A percentile compares a stretch with the other conserved stretches of the same genome.
Conservation (phyloP, 2,113 vertebrate species). For the Paramisgurnus dabryanus region DNA sequence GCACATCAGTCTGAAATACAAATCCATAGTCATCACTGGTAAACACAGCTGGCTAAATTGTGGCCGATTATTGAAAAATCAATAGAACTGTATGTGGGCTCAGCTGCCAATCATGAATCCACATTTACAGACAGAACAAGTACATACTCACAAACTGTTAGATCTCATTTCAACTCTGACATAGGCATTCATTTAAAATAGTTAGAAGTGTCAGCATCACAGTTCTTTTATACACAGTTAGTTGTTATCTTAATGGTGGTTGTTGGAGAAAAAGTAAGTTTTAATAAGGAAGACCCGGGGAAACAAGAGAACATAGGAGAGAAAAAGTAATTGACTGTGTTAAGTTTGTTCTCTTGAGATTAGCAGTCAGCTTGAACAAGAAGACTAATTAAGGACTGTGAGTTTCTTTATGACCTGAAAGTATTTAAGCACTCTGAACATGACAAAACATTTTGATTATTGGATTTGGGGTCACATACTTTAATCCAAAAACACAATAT, state of each 20-base stretch:
- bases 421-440: constrained; percentile 2
- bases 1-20: constrained; percentile 1
- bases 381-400: background rate
- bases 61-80: constrained; percentile 40
- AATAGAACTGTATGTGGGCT: constrained; percentile 10
- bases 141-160: background rate
- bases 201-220: background rate
- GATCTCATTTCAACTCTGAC: constrained; percentile 9
- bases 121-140: constrained; percentile 15
- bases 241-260: background rate
- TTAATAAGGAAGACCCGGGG: background rate
- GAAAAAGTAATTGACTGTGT: background rate
- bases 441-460: background rate
- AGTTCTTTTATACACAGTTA: background rate
- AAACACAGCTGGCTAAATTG: constrained; percentile 35
- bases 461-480: background rate
- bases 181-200: background rate
- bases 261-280: background rate
- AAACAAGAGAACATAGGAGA: too few relatives aligned
- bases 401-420: background rate
- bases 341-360: background rate
- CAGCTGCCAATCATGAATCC: constrained; percentile 30
- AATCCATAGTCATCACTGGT: constrained; percentile 42
- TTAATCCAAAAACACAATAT: background rate
- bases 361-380: background rate